Base-by-base conservation (phyloP, 2,888 invertebrate genomes). In the Syritta pipiens region DNA sequence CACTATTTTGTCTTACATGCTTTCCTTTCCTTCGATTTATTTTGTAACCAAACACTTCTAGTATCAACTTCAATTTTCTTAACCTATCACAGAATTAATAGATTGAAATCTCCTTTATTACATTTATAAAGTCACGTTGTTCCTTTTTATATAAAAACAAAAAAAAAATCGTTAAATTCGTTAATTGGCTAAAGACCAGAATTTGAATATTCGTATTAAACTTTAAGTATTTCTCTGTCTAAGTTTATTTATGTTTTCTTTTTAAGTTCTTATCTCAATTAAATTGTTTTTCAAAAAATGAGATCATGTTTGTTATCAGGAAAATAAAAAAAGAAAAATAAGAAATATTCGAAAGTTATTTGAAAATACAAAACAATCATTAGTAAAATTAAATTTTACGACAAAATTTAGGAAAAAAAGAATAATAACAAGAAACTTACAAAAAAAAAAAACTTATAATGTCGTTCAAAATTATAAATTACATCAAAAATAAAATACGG, bases 301-400 rank as follows among this genome's bases (percentile, higher is more conserved):
- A 55, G 14, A 30, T 26, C 17, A 42, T 17, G 59, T 35, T 48
- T 24, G 69, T 76, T 76, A 63, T 55, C 51, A n/a, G 24, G n/a
- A 46, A 44, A 5, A 0, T 6, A 10, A 12, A 10, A 3, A n/a
- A 48, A 24, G 46, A 32, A 9, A 28, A 24, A 28, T 62, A 49
- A 30, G 26, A 44, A 46, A 53, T 37, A 65, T 59, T 65, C 42
- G 35, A 60, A 32, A 59, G 59, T 59, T 53, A 77, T 65, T 65
- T 44, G 46, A 40, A 22, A 46, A 59, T 57, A 51, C 20, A 46
- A 46, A 77, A 77, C 72, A 77, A 77, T 77, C 77, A 72, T 76
- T n/a, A 77, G 77, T 77, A 60, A 77, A 77, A 77, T 77, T 40
- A 35, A 72, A 77, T 77, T 77, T 77, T 77, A 77, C 65, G 53